Conservation (phyloP, 2,888 invertebrate species). For the Acheta domesticus region DNA sequence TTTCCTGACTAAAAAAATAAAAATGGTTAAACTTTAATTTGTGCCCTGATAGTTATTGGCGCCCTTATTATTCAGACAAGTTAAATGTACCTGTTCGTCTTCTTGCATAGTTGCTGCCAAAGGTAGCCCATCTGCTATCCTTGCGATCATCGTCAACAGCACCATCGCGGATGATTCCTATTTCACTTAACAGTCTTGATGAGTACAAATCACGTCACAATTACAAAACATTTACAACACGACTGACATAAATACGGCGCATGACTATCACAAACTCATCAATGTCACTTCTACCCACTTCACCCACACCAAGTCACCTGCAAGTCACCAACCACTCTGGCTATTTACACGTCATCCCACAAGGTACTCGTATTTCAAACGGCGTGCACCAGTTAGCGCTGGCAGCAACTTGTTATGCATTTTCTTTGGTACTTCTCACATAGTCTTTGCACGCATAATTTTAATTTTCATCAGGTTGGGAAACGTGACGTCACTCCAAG, state of each 20-base stretch:
- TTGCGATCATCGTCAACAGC: conserved; percentile 95
- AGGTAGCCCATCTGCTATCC: conserved; percentile 91
- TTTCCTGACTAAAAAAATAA: conserved; percentile 70
- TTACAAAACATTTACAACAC: neutral
- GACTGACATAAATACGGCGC: neutral
- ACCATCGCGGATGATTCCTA: conserved; percentile 68
- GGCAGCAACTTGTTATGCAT: neutral
- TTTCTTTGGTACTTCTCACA: neutral
- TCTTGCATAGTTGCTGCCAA: conserved; percentile 97
- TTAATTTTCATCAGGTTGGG: too few relatives aligned
- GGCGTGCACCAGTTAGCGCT: neutral
- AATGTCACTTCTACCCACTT: neutral
- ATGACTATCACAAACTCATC: neutral
- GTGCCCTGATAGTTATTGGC: too few relatives aligned
- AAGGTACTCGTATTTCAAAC: neutral
- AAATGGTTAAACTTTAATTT: too few relatives aligned
- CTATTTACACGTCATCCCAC: neutral
- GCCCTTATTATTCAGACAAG: too few relatives aligned
- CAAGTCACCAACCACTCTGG: too few relatives aligned
- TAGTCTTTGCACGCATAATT: too few relatives aligned
- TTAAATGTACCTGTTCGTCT: conserved; percentile 79
- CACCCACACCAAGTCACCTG: neutral
- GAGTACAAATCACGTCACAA: neutral
- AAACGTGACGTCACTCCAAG: too few relatives aligned
- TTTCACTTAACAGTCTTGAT: neutral